Base-by-base conservation (phyloP, 1,140 invertebrate genomes). In the Bombus balteatus region DNA sequence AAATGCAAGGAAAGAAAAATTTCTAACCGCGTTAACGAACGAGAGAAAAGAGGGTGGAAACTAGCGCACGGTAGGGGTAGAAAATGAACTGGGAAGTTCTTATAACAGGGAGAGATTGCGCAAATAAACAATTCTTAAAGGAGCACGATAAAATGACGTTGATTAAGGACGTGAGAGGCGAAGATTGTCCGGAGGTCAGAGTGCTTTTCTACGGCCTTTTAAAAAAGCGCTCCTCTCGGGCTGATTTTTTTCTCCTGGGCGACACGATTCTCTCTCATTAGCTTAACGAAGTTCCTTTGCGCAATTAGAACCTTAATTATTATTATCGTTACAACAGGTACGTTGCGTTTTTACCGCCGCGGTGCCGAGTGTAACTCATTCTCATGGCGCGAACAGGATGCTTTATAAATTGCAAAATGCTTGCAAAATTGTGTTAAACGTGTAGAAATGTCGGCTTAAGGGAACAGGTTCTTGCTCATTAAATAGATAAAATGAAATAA, bases 241-340 rank as follows among this genome's bases (percentile, higher is more conserved):
- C 10, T 62, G 66, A 78, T 34, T 37, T 71, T 84, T 84, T 71
- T 71, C 25, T 43, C 57, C 28, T n/a, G 3, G 18, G n/a, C 25
- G 39, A 71, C 75, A 62, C 62, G 47, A 66, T 59, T 79, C 25
- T 41, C 47, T 71, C 82, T 84, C 82, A 84, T 84, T 79, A 84
- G 66, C 82, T 84, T 79, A 72, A 84, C 75, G 66, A 84, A 84
- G 66, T 79, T 84, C 75, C 66, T 72, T 84, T 71, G 83, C 66
- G 66, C 76, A 84, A 84, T 79, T 79, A 79, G 43, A 84, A 72
- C 57, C 83, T 84, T 84, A 84, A 84, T 79, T 79, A 84, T 77
- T 79, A 59, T 84, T 84, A 84, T 84, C 83, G 76, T 72, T 62
- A 72, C 39, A 53, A 47, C 41, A 12, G 37, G 18, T 37, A 9